Evolutionary conservation across 2,113 vertebrate genomes (phyloP).

Genomic region (Ibidorhyncha struthersii): DNA sequence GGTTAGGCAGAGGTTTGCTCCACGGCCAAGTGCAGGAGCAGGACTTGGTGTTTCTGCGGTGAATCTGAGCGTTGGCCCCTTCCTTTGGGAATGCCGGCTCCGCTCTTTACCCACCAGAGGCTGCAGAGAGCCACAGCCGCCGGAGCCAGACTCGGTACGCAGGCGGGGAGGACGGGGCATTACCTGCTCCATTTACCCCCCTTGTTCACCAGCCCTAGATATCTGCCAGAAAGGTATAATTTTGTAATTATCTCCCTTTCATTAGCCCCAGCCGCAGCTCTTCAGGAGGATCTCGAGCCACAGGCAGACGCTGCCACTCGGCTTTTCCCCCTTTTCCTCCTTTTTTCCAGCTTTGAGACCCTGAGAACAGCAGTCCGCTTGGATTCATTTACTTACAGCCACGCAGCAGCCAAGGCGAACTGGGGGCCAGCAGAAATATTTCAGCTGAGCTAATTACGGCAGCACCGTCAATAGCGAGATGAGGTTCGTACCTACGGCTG

Average conservation of each 20-base stretch:
- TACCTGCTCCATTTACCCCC: background rate
- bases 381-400: background rate
- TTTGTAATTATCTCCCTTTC: background rate
- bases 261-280: background rate
- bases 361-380: background rate
- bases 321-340: background rate
- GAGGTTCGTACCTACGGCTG: background rate
- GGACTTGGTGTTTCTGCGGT: background rate
- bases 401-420: background rate
- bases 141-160: background rate
- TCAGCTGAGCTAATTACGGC: rapidly evolving
- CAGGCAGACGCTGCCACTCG: background rate
- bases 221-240: background rate
- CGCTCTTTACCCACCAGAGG: background rate
- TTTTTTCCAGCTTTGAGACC: background rate
- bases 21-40: background rate
- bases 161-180: background rate
- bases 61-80: background rate
- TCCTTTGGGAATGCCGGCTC: background rate
- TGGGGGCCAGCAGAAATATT: background rate
- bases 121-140: background rate
- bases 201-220: background rate
- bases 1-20: background rate
- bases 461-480: rapidly evolving
- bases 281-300: background rate